phyloP scores from a whole-genome alignment of 2,113 vertebrate genomes.

The Sceloporus undulatus region DNA sequence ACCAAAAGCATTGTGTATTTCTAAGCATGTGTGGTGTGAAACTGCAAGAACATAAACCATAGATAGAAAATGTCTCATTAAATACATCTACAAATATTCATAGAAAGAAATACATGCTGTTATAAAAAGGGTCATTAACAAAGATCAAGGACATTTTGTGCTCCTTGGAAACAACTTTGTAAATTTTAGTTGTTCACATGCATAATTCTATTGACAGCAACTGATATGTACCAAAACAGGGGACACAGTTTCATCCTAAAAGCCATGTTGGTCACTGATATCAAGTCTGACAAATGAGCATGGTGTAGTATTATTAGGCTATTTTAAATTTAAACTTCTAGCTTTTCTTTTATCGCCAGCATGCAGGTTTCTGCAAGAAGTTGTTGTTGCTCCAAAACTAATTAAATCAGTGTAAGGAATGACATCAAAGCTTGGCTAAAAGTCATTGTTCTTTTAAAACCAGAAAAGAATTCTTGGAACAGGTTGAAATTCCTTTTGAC shows the following conservation, averaged over 20 bases:
- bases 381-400: constrained; percentile 15
- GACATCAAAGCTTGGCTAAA: not conserved
- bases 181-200: not conserved
- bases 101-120: not conserved
- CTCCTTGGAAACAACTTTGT: not conserved
- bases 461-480: not conserved
- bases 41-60: not conserved
- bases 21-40: not conserved
- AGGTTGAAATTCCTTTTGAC: not conserved
- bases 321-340: not conserved
- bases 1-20: not conserved
- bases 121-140: not conserved
- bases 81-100: not conserved
- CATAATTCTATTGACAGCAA: not conserved
- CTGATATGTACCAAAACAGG: not conserved
- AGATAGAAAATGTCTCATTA: not conserved
- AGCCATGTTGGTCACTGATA: not conserved
- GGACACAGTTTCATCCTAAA: not conserved
- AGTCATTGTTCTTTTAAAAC: not conserved
- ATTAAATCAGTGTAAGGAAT: constrained; percentile 8
- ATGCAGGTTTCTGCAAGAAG: constrained; percentile 11
- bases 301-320: not conserved
- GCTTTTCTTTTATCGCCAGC: constrained; percentile 19
- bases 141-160: not conserved
- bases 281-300: constrained; percentile 15